phyloP scores from a whole-genome alignment of 64 coral and sea anemone genomes.

The Porites lutea region DNA sequence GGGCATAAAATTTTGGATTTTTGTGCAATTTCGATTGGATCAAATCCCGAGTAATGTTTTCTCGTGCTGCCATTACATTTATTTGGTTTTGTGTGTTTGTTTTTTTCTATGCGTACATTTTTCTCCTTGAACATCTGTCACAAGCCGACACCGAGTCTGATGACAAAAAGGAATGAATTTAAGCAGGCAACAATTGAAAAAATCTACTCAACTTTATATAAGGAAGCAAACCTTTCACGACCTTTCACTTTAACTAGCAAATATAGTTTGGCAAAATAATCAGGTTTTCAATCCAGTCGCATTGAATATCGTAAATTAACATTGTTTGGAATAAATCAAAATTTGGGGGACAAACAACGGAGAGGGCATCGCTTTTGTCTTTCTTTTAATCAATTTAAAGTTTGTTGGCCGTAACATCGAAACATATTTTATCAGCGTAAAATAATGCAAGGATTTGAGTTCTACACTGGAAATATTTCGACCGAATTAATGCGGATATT shows the following conservation, averaged over 20 bases:
- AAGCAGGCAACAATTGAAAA: no score
- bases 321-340: not conserved
- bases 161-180: not conserved
- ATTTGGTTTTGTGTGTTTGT: constrained; percentile 25
- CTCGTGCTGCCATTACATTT: not conserved
- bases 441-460: no score
- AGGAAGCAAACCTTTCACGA: no score
- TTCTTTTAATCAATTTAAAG: no score
- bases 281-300: not conserved
- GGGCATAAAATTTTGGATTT: constrained; percentile 35
- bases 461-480: no score
- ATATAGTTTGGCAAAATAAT: no score
- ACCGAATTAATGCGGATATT: not conserved
- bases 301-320: not conserved
- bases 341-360: not conserved
- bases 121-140: constrained; percentile 40
- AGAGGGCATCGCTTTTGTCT: not conserved
- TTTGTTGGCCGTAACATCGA: no score
- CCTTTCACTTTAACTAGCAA: no score
- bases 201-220: no score
- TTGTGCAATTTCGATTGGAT: constrained; percentile 23
- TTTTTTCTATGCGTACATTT: not conserved
- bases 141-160: not conserved
- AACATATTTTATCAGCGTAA: no score
- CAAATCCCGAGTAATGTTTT: constrained; percentile 12